Conservation (phyloP, 2,888 invertebrate genomes). For the Argyresthia albistria region DNA sequence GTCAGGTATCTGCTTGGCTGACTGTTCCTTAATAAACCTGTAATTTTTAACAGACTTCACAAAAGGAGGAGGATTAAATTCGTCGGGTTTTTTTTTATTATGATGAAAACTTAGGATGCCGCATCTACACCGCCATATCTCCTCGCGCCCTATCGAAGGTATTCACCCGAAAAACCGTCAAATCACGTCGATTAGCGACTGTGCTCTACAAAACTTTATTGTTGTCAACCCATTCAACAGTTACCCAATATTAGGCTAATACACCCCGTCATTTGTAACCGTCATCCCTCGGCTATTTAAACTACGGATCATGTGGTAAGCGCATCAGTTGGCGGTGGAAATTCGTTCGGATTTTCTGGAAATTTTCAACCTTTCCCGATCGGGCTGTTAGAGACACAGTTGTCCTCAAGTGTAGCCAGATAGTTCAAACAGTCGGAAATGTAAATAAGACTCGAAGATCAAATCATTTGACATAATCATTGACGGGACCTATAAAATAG, state of each 20-base stretch:
- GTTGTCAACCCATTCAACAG: conserved; percentile 39
- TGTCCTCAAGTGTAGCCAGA: not conserved
- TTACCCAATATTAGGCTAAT: conserved; percentile 49
- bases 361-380: not conserved
- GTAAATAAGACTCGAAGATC: not conserved
- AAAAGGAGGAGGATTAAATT: too few species aligned
- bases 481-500: too few species aligned
- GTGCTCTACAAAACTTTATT: conserved; percentile 58
- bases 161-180: conserved; percentile 40
- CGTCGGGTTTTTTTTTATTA: too few species aligned
- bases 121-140: too few species aligned
- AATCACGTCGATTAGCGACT: conserved; percentile 67
- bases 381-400: not conserved
- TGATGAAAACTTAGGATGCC: too few species aligned
- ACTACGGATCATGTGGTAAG: conserved; percentile 14
- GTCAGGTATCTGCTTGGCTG: too few species aligned
- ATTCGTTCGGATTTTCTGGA: conserved; percentile 24
- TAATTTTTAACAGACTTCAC: too few species aligned
- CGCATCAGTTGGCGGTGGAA: conserved; percentile 45
- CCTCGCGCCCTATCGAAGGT: too few species aligned
- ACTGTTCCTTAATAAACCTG: too few species aligned
- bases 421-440: not conserved
- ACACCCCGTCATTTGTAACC: conserved; percentile 42
- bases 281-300: conserved; percentile 52
- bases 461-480: not conserved